Evolutionary conservation across 2,113 vertebrate species (phyloP).

Genomic region (Archilochus colubris): DNA sequence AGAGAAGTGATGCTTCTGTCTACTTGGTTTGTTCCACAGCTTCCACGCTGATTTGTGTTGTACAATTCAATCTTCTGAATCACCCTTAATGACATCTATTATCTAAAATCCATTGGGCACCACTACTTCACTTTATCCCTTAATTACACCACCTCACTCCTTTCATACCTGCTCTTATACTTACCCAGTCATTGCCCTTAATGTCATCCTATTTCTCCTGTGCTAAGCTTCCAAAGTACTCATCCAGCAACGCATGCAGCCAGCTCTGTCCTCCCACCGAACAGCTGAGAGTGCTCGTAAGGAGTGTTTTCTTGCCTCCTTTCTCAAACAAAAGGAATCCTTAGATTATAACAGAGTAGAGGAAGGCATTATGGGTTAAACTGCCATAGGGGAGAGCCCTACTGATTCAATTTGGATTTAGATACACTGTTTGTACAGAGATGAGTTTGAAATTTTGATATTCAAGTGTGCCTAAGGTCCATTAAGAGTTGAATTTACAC

Average conservation of each 20-base stretch:
- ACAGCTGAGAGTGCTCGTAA: constrained; percentile 24
- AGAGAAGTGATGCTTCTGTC: constrained; percentile 53
- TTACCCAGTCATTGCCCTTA: constrained; percentile 65
- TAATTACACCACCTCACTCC: constrained; percentile 68
- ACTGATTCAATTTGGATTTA: constrained; percentile 46
- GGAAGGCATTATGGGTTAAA: constrained; percentile 16
- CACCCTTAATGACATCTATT: constrained; percentile 73
- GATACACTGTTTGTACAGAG: constrained; percentile 10
- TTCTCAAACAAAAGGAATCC: constrained; percentile 66
- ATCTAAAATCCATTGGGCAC: constrained; percentile 68
- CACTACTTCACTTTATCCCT: constrained; percentile 63
- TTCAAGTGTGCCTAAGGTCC: neutral
- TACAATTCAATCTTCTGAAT: constrained; percentile 73
- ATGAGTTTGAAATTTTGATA: constrained; percentile 29
- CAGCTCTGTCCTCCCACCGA: constrained; percentile 15
- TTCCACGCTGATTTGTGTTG: constrained; percentile 66
- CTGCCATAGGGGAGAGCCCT: neutral
- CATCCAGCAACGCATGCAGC: constrained; percentile 21
- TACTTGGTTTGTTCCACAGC: constrained; percentile 64
- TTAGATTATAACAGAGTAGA: constrained; percentile 22
- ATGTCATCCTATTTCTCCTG: constrained; percentile 70
- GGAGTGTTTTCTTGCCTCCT: constrained; percentile 61
- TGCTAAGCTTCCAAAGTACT: constrained; percentile 61
- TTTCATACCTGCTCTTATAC: constrained; percentile 61
- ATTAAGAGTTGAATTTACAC: neutral